Evolutionary conservation across 2,113 vertebrate genomes (phyloP), one percentile per base, ranked within the genome.

Genomic region (Rostratula benghalensis): DNA sequence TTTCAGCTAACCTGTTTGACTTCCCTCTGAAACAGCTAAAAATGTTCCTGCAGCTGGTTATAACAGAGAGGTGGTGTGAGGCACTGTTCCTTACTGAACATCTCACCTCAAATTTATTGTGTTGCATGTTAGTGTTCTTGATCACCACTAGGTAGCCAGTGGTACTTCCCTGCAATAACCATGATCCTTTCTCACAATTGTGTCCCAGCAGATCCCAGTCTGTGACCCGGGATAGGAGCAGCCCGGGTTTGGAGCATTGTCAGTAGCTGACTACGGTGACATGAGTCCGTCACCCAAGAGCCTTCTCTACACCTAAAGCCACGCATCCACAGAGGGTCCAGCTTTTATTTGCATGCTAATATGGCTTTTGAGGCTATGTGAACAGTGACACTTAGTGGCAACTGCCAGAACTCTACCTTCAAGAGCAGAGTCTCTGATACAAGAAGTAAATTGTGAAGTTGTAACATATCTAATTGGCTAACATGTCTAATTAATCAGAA

Each of bases 351-450:
- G 30, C 5, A 5, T 5, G 18, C 5, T 53, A 54, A 25, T 37
- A 30, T 7, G 23, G 41, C 39, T 31, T 89, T 82, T 43, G 89
- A 93, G 89, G 31, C 84, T 91, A 89, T 93, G 94, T 69, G 93
- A 95, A 95, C 82, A 97, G 94, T 91, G 95, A 94, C 93, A 94
- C 95, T 95, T 91, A 94, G 95, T 96, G 96, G 95, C 70, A 76
- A 25, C 22, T 80, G 13, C 33, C 50, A 85, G 84, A 95, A 95
- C 19, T 73, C 45, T 94, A 21, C 7, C 21, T 83, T 76, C 45
- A 39, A 69, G 60, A 64, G 14, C 16, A n/a, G 37, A 82, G 57
- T 35, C 43, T 78, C 31, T 30, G 20, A 33, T 35, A 8, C 13
- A 41, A n/a, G 41, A 56, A 35, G 14, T 51, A 74, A 77, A 59